These are phyloP conservation scores for Dusona sp. DNA, from an alignment of 2,888 invertebrate genomes.

Conservation along the genomic window DNA sequence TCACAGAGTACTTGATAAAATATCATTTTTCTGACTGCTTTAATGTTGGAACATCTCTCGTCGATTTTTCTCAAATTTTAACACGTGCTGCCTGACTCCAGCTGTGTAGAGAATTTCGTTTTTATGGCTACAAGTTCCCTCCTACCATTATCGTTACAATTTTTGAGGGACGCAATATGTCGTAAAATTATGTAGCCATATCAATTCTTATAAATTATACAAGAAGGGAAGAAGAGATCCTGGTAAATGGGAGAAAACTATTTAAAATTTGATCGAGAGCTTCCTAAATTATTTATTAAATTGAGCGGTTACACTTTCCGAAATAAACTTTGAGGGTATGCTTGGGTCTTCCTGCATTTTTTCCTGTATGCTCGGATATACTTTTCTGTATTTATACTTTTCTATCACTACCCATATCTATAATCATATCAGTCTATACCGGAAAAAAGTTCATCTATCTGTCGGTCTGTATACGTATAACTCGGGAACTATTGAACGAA, in stretches of 20 bases:
- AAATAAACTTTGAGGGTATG: neutral
- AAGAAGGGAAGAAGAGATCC: neutral
- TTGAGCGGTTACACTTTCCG: neutral
- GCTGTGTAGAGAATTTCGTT: neutral
- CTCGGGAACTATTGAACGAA: too few species aligned
- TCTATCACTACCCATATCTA: neutral
- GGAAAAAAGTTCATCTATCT: neutral
- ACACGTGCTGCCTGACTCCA: neutral
- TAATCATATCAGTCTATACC: neutral
- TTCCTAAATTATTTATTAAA: neutral
- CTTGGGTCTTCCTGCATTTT: neutral
- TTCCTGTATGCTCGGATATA: neutral
- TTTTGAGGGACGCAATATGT: constrained; percentile 10
- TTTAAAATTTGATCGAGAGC: neutral
- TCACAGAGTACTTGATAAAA: neutral
- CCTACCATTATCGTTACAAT: constrained; percentile 1
- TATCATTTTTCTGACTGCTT: neutral
- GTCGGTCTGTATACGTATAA: too few species aligned
- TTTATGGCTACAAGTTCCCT: neutral
- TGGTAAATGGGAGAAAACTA: neutral
- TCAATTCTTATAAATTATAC: constrained; percentile 1
- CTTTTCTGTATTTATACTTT: neutral
- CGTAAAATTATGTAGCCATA: neutral
- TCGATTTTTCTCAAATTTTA: constrained; percentile 7
- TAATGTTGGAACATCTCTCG: neutral